phyloP scores from a whole-genome alignment of 2,888 invertebrate genomes.

The Lithosia quadra region DNA sequence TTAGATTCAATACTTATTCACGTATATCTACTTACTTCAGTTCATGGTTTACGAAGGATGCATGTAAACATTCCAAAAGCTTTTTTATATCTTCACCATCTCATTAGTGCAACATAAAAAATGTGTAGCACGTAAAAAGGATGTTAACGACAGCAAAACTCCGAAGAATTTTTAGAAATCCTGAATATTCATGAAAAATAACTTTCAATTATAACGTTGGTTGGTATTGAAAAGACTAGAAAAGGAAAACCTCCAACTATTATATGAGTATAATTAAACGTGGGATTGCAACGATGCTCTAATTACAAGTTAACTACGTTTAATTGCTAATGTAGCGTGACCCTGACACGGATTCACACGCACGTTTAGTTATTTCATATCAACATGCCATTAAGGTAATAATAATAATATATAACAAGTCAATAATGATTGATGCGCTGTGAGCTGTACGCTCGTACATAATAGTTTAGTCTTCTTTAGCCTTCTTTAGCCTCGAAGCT shows the following conservation, averaged over 20 bases:
- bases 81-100: constrained; percentile 15
- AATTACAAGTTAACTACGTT: constrained; percentile 36
- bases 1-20: neutral
- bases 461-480: constrained; percentile 11
- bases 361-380: constrained; percentile 16
- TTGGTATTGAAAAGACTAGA: constrained; percentile 31
- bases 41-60: neutral
- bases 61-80: constrained; percentile 22
- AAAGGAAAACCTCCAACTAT: constrained; percentile 32
- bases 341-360: constrained; percentile 43
- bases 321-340: constrained; percentile 33
- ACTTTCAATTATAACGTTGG: constrained; percentile 36
- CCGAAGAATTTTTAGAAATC: constrained; percentile 30
- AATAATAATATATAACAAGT: too few species aligned
- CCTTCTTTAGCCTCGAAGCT: too few species aligned
- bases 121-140: constrained; percentile 28
- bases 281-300: constrained; percentile 36
- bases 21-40: neutral
- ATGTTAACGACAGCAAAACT: constrained; percentile 22
- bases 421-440: neutral
- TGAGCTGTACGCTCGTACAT: neutral
- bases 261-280: constrained; percentile 40
- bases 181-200: constrained; percentile 29
- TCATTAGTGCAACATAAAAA: constrained; percentile 23
- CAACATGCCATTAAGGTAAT: neutral